Base-by-base conservation (phyloP, 2,797 vertebrate genomes). In the Cirrhinus molitorella region DNA sequence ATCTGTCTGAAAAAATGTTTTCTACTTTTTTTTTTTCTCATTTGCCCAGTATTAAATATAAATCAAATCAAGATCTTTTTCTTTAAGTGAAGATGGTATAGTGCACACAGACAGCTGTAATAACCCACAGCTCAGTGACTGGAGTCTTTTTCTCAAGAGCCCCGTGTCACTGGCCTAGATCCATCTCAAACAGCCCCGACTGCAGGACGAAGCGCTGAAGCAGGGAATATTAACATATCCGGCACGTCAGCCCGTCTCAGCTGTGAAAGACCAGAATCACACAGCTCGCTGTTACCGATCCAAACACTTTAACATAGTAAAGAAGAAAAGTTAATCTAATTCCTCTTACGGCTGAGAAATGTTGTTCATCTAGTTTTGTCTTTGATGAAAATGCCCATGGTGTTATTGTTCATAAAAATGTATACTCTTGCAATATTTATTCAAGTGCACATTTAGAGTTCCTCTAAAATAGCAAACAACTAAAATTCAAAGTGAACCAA, bases 151-250 rank as follows among this genome's bases (percentile, higher is more conserved):
- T 63, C 84, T 77, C 70, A 73, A 72, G 28, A 73, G 85, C 83
- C 84, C 87, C 83, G 79, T 89, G 88, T 91, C 86, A 81, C 89
- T 93, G 94, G 92, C 93, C 93, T 89, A 94, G 92, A 94, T 94
- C 85, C 92, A 93, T 92, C 90, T 68, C 84, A 93, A 94, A 93
- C 91, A 93, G 92, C 55, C 49, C 73, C 2, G 66, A 51, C 66
- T 63, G 45, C 51, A 77, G 31, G 66, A 55, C 17, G 31, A 49
- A 28, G 37, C n/a, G 21, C 65, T 34, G 51, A 66, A 73, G 73
- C 73, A 61, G 55, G 70, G 7, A 70, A 43, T 28, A 85, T 79
- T 80, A 85, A 25, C 75, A 87, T 83, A 85, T 87, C 71, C 70
- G 70, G 51, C 34, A 25, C 51, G 1, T 14, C 40, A 59, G 72